phyloP scores from a whole-genome alignment of 2,113 vertebrate genomes.

The Anguilla japonica region DNA sequence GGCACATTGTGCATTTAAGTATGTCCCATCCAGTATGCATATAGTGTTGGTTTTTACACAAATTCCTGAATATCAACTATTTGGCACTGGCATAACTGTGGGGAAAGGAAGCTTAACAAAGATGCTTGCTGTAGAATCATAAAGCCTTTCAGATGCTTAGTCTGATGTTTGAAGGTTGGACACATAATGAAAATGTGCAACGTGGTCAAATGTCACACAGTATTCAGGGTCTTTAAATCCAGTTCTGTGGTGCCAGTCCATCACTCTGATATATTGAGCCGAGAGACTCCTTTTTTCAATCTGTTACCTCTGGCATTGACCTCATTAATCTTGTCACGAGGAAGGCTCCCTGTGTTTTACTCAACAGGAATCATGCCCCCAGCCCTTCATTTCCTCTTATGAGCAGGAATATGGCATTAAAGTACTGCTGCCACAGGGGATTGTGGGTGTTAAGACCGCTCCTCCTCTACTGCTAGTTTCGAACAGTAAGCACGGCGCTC shows the following conservation, averaged over 20 bases:
- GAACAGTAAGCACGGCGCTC: background rate
- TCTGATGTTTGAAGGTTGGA: background rate
- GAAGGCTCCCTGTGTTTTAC: background rate
- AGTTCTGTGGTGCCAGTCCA: background rate
- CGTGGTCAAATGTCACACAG: background rate
- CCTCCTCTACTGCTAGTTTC: background rate
- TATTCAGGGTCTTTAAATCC: background rate
- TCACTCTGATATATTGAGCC: conserved; percentile 2
- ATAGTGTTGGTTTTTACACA: background rate
- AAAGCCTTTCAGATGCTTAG: background rate
- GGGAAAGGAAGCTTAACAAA: background rate
- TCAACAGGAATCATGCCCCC: background rate
- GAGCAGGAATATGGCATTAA: background rate
- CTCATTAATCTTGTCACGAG: background rate
- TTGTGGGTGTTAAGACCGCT: too few species aligned
- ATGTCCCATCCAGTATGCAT: background rate
- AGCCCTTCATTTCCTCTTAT: background rate
- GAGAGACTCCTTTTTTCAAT: background rate
- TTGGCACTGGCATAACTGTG: background rate
- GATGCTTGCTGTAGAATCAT: background rate
- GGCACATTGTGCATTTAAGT: background rate
- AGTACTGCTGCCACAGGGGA: background rate
- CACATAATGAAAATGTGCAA: background rate
- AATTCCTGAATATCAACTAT: background rate
- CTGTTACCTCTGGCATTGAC: background rate